A percentile compares a stretch with the other conserved stretches of the same genome.
Evolutionary conservation across 2,888 invertebrate species (phyloP).

Genomic region (Liodrosophila aerea): DNA sequence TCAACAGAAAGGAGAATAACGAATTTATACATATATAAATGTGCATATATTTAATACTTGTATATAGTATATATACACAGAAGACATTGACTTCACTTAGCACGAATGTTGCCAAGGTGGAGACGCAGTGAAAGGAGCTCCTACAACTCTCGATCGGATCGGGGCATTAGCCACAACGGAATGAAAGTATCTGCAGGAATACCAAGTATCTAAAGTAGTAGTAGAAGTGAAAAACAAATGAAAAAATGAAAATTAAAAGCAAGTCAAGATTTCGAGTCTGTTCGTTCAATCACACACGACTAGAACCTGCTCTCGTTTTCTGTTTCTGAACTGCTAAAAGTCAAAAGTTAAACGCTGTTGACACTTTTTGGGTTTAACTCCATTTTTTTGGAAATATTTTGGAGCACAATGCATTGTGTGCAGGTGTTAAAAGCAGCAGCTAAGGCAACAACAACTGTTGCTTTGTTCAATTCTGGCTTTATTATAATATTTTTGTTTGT

Average conservation of each 20-base stretch:
- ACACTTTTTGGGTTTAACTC: slow-evolving; percentile 63
- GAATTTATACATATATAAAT: slow-evolving; percentile 19
- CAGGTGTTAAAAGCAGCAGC: slow-evolving; percentile 61
- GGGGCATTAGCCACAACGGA: slow-evolving; percentile 14
- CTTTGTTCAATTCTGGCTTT: slow-evolving; percentile 25
- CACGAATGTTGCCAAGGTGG: slow-evolving; percentile 30
- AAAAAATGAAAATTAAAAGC: too few relatives aligned
- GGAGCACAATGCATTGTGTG: slow-evolving; percentile 46
- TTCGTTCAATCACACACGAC: too few relatives aligned
- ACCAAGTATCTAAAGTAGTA: too few relatives aligned
- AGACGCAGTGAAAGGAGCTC: slow-evolving; percentile 14
- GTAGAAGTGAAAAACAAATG: too few relatives aligned
- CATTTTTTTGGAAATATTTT: slow-evolving; percentile 29
- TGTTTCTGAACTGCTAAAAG: slow-evolving; percentile 36
- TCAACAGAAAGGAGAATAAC: slow-evolving; percentile 25
- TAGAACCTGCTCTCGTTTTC: slow-evolving; percentile 6
- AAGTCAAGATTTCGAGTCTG: background rate
- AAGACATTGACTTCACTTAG: slow-evolving; percentile 42
- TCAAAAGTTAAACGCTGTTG: slow-evolving; percentile 69
- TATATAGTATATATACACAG: slow-evolving; percentile 7
- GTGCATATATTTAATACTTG: slow-evolving; percentile 11
- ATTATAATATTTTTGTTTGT: slow-evolving; percentile 24
- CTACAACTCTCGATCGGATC: slow-evolving; percentile 10
- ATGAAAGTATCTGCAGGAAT: too few relatives aligned
- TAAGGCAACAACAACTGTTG: slow-evolving; percentile 24